A percentile compares a stretch with the other conserved stretches of the same genome.
phyloP scores from a whole-genome alignment of 2,888 invertebrate species.

The Isotomurus palustris region DNA sequence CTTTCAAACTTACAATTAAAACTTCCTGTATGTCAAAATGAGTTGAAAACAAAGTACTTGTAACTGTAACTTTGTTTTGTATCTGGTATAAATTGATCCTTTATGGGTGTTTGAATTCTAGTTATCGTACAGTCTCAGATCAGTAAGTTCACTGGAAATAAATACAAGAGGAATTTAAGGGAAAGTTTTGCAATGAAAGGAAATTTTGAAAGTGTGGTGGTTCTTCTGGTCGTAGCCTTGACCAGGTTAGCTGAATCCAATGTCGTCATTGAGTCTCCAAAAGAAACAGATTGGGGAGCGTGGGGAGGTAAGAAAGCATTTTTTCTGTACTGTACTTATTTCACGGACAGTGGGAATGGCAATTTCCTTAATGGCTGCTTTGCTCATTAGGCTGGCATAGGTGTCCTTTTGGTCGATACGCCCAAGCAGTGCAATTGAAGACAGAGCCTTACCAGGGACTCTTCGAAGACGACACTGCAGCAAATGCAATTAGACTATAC shows the following conservation, averaged over 20 bases:
- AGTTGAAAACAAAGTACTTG: not conserved
- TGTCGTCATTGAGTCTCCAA: not conserved
- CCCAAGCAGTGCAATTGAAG: constrained; percentile 1
- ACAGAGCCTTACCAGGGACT: constrained; percentile 9
- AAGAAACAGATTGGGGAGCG: not conserved
- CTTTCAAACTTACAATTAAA: not conserved
- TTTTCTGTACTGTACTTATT: not conserved
- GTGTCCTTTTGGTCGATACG: constrained; percentile 5
- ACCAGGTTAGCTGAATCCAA: not conserved
- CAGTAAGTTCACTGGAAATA: not conserved
- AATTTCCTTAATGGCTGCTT: not conserved
- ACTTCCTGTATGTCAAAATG: not conserved
- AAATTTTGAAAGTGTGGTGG: not conserved
- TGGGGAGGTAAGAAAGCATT: constrained; percentile 3
- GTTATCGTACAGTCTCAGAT: not conserved
- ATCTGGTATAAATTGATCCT: not conserved
- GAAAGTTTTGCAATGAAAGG: not conserved
- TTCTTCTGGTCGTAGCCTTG: not conserved
- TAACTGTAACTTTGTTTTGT: not conserved
- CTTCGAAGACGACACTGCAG: constrained; percentile 1
- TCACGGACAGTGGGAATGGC: not conserved
- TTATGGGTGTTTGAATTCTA: not conserved
- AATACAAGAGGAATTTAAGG: too few relatives aligned
- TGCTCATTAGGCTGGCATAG: not conserved
- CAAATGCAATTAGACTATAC: not conserved